Evolutionary conservation across 1,140 invertebrate genomes (phyloP), one percentile per base, ranked within the genome.

Genomic region (Antheraea pernyi): DNA sequence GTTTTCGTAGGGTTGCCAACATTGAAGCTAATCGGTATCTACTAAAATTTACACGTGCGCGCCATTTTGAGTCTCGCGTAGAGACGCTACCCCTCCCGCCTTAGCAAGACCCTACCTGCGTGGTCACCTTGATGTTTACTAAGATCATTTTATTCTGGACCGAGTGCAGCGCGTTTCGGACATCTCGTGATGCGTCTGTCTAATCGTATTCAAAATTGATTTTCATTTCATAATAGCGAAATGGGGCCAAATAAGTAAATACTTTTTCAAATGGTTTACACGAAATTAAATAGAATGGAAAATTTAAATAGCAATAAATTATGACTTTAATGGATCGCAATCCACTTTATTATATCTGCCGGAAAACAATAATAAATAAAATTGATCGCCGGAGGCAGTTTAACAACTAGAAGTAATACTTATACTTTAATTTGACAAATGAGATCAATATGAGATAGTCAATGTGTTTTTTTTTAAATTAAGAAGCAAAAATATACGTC

Each of bases 21-120:
- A 16, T 30, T 30, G 22, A 30, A 30, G 16, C 46, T n/a, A 16
- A 53, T n/a, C 9, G 13, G 46, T 53, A 1, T 53, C 10, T 53
- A 53, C 46, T 16, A 53, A 53, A 53, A 53, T 13, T 16, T 53
- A 53, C 46, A 53, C 46, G 64, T 65, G 64, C 64, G 64, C 64
- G 42, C 39, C 64, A 65, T 48, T 48, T 65, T 19, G 18, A 65
- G 61, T 37, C 61, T 13, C 19, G 22, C 30, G 61, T 37, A 36
- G 30, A 63, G 37, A 63, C 19, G 61, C 61, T 30, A 63, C 61
- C 61, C 61, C 37, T 63, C 22, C 46, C 46, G 46, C 46, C 46
- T 53, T 53, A 9, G 9, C 46, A 16, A 53, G 11, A 53, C 0
- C 16, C 16, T 53, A 53, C 46, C 46, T 53, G 13, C 16, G 46